Conservation (phyloP, 2,797 vertebrate species). For the Denticeps clupeoides region DNA sequence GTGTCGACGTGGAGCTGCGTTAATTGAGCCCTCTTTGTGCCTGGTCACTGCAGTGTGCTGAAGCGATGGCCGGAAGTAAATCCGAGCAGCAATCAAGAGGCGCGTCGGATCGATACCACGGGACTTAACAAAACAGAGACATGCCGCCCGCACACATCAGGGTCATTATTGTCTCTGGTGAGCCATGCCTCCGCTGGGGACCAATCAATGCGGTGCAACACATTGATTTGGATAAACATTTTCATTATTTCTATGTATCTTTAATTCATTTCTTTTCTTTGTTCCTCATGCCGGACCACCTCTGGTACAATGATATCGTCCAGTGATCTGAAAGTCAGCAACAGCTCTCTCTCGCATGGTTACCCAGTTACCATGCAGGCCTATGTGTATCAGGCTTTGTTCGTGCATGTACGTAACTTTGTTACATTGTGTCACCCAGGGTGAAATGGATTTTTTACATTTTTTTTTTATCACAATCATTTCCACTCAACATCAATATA, state of each 20-base stretch:
- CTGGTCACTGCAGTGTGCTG: conserved; percentile 53
- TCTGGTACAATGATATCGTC: neutral
- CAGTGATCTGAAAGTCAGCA: neutral
- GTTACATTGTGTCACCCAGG: no score
- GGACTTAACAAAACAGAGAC: conserved; percentile 66
- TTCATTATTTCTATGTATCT: conserved; percentile 31
- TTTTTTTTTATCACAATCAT: no score
- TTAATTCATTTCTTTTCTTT: conserved; percentile 13
- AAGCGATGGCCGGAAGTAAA: conserved; percentile 45
- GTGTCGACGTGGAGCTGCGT: conserved; percentile 43
- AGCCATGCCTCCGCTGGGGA: conserved; percentile 50
- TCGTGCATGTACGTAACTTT: no score
- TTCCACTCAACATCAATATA: no score
- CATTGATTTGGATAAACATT: conserved; percentile 58
- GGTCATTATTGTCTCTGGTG: conserved; percentile 57
- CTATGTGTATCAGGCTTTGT: no score
- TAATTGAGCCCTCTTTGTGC: conserved; percentile 66
- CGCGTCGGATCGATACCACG: conserved; percentile 50
- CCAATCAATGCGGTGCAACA: conserved; percentile 58
- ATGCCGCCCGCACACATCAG: conserved; percentile 53
- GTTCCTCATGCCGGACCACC: neutral
- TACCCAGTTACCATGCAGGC: no score
- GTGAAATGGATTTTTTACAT: no score
- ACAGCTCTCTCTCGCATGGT: no score
- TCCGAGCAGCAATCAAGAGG: conserved; percentile 58